phyloP scores from a whole-genome alignment of 2,113 vertebrate genomes.

The Pelmatolapia mariae region DNA sequence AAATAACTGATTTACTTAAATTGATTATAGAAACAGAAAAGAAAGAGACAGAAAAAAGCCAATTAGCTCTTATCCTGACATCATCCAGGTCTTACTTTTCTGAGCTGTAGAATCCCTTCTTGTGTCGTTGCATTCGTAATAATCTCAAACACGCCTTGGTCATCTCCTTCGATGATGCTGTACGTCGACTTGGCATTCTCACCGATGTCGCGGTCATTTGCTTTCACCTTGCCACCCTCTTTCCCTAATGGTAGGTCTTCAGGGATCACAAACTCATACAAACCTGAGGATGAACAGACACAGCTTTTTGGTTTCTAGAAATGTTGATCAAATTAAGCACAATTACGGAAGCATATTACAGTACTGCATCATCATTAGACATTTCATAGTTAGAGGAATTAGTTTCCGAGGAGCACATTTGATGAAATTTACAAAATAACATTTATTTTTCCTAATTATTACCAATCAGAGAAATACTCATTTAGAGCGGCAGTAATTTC shows the following conservation, averaged over 20 bases:
- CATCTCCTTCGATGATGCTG: slow-evolving; percentile 90
- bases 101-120: slow-evolving; percentile 88
- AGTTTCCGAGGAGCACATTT: slow-evolving; percentile 1
- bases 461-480: slow-evolving; percentile 2
- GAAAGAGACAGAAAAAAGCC: neutral
- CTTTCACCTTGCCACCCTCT: slow-evolving; percentile 87
- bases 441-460: slow-evolving; percentile 33
- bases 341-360: neutral
- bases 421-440: slow-evolving; percentile 3
- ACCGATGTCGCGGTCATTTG: slow-evolving; percentile 89
- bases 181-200: slow-evolving; percentile 93
- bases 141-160: slow-evolving; percentile 88
- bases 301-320: neutral
- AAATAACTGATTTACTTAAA: neutral
- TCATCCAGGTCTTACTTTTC: slow-evolving; percentile 76
- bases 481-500: neutral
- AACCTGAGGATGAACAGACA: slow-evolving; percentile 71
- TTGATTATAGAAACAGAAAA: neutral
- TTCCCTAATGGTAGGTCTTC: slow-evolving; percentile 87
- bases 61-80: neutral
- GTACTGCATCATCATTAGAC: neutral
- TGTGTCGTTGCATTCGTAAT: slow-evolving; percentile 85
- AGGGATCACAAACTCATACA: slow-evolving; percentile 92
- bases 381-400: neutral
- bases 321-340: neutral